These are phyloP conservation scores for Carettochelys insculpta DNA, from an alignment of 2,113 vertebrate genomes.

Conservation along the genomic window DNA sequence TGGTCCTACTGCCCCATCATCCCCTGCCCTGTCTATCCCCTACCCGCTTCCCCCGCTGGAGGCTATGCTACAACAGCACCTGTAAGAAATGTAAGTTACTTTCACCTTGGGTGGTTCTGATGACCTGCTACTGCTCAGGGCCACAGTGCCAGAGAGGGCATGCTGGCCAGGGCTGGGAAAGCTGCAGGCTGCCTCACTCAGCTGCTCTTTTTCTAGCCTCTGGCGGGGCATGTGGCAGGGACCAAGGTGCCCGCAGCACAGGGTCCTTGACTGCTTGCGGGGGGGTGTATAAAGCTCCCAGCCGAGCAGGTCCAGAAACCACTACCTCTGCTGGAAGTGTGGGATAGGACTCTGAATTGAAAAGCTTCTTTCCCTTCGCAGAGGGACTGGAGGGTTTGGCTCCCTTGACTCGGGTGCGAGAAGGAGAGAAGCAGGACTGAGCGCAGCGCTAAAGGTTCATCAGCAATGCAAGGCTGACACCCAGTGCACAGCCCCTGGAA, in stretches of 20 bases:
- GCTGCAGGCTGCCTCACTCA: neutral
- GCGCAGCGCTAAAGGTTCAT: neutral
- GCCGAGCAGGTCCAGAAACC: neutral
- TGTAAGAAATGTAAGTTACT: too few relatives aligned
- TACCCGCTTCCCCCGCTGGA: too few relatives aligned
- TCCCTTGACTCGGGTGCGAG: neutral
- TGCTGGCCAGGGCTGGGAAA: rapidly evolving
- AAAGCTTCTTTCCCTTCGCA: neutral
- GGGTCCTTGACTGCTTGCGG: neutral
- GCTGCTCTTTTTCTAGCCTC: neutral
- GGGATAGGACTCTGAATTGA: too few relatives aligned
- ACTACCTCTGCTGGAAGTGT: neutral
- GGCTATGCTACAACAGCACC: too few relatives aligned
- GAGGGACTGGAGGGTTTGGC: neutral
- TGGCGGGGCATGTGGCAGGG: neutral
- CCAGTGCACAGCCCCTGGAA: neutral
- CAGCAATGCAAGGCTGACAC: neutral
- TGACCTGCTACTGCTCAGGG: neutral
- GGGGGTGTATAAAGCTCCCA: neutral
- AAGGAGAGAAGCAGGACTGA: too few relatives aligned
- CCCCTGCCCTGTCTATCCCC: too few relatives aligned
- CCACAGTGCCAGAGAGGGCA: neutral
- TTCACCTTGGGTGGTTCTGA: too few relatives aligned
- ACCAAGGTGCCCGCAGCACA: rapidly evolving
- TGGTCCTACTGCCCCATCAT: too few relatives aligned